Conservation (phyloP, 2,113 vertebrate species). For the Poecile atricapillus region DNA sequence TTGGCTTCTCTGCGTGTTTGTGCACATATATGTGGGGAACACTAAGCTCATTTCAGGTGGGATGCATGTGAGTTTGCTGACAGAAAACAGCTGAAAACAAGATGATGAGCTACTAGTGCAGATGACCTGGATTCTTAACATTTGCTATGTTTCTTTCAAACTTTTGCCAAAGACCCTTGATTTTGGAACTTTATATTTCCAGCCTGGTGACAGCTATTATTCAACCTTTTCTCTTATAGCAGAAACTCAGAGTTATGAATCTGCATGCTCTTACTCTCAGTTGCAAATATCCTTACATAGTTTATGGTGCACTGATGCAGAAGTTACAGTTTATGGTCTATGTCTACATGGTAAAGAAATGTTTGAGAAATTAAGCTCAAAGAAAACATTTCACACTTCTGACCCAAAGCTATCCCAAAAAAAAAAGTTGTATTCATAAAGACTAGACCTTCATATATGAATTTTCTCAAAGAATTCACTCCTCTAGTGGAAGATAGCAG, state of each 20-base stretch:
- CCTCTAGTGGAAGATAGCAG: background rate
- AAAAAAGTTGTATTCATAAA: background rate
- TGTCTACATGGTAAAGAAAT: background rate
- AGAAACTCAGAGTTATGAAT: background rate
- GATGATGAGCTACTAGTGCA: background rate
- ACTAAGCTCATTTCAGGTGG: background rate
- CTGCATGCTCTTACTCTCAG: background rate
- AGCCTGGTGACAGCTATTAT: background rate
- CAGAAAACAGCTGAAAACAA: background rate
- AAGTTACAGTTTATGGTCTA: background rate
- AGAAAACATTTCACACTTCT: background rate
- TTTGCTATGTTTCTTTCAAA: background rate
- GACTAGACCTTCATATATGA: background rate
- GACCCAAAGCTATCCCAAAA: background rate
- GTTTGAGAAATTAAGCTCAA: background rate
- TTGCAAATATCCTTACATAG: background rate
- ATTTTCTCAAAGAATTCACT: background rate
- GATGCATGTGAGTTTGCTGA: background rate
- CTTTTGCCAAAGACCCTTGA: background rate
- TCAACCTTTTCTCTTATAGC: background rate
- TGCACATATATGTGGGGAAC: background rate
- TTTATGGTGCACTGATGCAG: background rate
- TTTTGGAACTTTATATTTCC: background rate
- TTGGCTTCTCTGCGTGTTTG: background rate
- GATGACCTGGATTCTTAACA: background rate